Percentiles rank a stretch among this genome's conserved stretches.
phyloP scores from a whole-genome alignment of 2,113 vertebrate genomes.

The Poeciliopsis retropinna region DNA sequence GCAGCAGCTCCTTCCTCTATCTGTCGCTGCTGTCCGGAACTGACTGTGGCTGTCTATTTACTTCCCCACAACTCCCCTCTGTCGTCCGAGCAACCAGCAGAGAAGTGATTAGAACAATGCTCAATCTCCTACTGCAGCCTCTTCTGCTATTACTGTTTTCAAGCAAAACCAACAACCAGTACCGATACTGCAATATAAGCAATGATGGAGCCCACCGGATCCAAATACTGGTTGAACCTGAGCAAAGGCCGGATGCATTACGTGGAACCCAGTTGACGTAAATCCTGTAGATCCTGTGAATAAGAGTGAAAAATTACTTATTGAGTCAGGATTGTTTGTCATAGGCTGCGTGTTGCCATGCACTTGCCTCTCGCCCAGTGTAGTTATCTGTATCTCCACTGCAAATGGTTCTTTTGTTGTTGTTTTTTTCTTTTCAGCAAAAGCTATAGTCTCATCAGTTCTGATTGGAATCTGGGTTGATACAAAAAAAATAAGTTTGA shows the following conservation, averaged over 20 bases:
- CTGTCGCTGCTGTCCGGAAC: conserved; percentile 66
- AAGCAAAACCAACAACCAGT: conserved; percentile 54
- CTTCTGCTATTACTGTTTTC: conserved; percentile 49
- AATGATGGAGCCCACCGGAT: conserved; percentile 42
- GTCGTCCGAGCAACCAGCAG: conserved; percentile 34
- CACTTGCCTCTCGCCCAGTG: conserved; percentile 47
- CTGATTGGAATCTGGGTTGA: conserved; percentile 31
- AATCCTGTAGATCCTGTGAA: conserved; percentile 56
- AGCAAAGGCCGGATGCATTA: conserved; percentile 23
- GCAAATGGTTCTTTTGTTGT: neutral
- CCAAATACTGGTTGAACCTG: conserved; percentile 36
- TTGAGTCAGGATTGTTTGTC: conserved; percentile 54
- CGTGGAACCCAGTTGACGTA: conserved; percentile 42
- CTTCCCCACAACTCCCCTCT: neutral
- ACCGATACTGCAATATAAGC: conserved; percentile 35
- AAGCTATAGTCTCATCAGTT: conserved; percentile 18
- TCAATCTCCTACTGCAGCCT: conserved; percentile 44
- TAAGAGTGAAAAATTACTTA: conserved; percentile 45
- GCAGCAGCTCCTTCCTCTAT: conserved; percentile 37
- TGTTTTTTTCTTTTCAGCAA: neutral
- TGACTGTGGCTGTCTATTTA: conserved; percentile 67
- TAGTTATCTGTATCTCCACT: conserved; percentile 33
- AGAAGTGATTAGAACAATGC: conserved; percentile 57
- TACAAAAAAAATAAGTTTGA: conserved; percentile 6
- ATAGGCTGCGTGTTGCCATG: conserved; percentile 46